Conservation (phyloP, 2,113 vertebrate species). For the Nothobranchius kuhntae region DNA sequence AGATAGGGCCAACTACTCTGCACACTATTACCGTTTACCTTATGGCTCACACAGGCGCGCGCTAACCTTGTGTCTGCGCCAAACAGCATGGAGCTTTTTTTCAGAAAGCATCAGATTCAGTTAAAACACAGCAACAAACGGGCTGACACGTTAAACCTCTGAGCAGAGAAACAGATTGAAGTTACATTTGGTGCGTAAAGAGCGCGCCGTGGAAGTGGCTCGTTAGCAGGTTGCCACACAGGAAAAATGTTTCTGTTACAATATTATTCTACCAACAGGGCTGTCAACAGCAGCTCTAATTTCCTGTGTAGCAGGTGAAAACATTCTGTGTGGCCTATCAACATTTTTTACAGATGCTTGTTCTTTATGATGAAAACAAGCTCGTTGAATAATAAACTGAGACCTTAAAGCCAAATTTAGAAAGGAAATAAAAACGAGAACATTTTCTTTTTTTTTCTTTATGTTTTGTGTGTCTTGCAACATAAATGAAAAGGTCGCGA, state of each 20-base stretch:
- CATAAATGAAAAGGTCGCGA: slow-evolving; percentile 80
- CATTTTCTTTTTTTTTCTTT: slow-evolving; percentile 63
- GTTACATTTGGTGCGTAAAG: slow-evolving; percentile 9
- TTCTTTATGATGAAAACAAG: too few relatives aligned
- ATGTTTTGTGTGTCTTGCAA: slow-evolving; percentile 76
- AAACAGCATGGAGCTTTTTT: slow-evolving; percentile 47
- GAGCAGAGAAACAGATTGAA: slow-evolving; percentile 21
- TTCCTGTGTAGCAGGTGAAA: slow-evolving; percentile 34
- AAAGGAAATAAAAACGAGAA: background rate
- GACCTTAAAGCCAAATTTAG: too few relatives aligned
- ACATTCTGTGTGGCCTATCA: slow-evolving; percentile 15
- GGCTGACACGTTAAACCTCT: slow-evolving; percentile 35
- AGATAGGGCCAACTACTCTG: slow-evolving; percentile 90
- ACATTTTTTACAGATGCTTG: background rate
- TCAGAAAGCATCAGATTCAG: slow-evolving; percentile 46
- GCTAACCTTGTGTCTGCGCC: slow-evolving; percentile 69
- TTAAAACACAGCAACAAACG: slow-evolving; percentile 39
- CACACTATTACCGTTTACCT: slow-evolving; percentile 79
- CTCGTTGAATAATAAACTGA: too few relatives aligned
- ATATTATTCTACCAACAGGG: slow-evolving; percentile 55
- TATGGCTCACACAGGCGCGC: slow-evolving; percentile 70
- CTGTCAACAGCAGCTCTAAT: slow-evolving; percentile 59
- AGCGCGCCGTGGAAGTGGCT: slow-evolving; percentile 21
- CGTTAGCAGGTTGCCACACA: slow-evolving; percentile 55
- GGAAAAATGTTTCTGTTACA: slow-evolving; percentile 56